A percentile compares a stretch with the other conserved stretches of the same genome.
Evolutionary conservation across 2,888 invertebrate species (phyloP).

Genomic region (Eilema depressum): DNA sequence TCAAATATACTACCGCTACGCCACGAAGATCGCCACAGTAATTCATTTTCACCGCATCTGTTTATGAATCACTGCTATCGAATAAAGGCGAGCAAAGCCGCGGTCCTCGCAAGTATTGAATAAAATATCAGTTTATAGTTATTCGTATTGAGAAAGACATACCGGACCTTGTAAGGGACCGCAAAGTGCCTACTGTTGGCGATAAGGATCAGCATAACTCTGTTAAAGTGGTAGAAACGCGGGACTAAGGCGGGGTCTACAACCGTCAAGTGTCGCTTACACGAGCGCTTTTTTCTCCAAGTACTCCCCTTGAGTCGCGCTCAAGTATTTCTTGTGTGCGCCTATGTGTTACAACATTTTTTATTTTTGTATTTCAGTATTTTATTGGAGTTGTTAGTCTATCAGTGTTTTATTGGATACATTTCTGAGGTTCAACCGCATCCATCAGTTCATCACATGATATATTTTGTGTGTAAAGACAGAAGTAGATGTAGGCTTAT

Average conservation of each 20-base stretch:
- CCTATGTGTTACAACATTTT: neutral
- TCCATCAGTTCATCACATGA: neutral
- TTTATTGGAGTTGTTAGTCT: neutral
- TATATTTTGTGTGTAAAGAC: neutral
- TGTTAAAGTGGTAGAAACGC: conserved; percentile 57
- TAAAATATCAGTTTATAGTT: conserved; percentile 54
- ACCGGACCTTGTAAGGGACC: conserved; percentile 72
- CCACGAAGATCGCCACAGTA: conserved; percentile 11
- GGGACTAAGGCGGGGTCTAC: conserved; percentile 38
- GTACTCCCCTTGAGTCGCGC: conserved; percentile 5
- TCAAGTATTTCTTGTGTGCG: conserved; percentile 2
- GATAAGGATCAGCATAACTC: conserved; percentile 70
- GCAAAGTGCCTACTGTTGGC: conserved; percentile 62
- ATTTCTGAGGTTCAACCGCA: neutral
- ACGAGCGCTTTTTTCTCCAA: conserved; percentile 26
- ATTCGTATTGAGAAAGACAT: conserved; percentile 68
- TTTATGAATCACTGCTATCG: conserved; percentile 31
- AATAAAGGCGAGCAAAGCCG: conserved; percentile 29
- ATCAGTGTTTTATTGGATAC: neutral
- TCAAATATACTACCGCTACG: neutral
- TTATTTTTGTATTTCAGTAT: neutral
- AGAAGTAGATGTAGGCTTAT: neutral
- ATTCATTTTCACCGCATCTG: conserved; percentile 37
- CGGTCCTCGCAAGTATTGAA: conserved; percentile 40
- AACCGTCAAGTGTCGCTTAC: conserved; percentile 35